Conservation (phyloP, 2,113 vertebrate species). For the Trematomus loennbergii region DNA sequence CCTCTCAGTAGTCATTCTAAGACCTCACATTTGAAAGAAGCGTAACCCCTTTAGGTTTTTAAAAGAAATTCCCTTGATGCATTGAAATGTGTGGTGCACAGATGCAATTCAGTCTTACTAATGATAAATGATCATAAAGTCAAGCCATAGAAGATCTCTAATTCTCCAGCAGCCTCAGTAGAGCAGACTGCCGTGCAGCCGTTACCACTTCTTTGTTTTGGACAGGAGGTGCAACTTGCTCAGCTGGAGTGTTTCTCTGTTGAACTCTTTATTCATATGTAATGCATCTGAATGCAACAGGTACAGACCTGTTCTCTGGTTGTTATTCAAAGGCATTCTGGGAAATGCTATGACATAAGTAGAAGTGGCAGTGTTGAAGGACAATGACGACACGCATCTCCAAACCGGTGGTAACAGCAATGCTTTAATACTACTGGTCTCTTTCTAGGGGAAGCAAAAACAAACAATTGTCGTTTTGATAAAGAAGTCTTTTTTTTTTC, state of each 20-base stretch:
- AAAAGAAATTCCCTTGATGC: slow-evolving; percentile 1
- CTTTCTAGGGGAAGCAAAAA: too few species aligned
- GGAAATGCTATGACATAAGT: slow-evolving; percentile 17
- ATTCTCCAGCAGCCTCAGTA: background rate
- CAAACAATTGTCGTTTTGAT: too few species aligned
- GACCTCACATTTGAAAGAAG: slow-evolving; percentile 28
- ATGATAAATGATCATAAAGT: background rate
- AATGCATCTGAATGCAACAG: slow-evolving; percentile 4
- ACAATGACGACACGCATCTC: background rate
- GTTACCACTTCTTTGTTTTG: slow-evolving; percentile 15
- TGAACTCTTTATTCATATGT: background rate
- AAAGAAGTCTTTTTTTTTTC: too few species aligned
- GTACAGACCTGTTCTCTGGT: slow-evolving; percentile 5
- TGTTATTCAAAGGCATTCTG: slow-evolving; percentile 4
- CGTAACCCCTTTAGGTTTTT: background rate
- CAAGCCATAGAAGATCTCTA: background rate
- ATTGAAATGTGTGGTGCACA: slow-evolving; percentile 6
- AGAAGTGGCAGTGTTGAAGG: background rate
- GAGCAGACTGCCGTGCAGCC: slow-evolving; percentile 1
- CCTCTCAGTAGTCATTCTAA: slow-evolving; percentile 42
- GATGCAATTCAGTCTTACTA: background rate
- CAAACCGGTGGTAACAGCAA: too few species aligned
- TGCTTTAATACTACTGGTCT: too few species aligned
- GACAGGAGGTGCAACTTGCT: slow-evolving; percentile 19
- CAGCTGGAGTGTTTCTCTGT: background rate